Base-by-base conservation (phyloP, 1,140 invertebrate genomes). In the Oryctes rhinoceros region DNA sequence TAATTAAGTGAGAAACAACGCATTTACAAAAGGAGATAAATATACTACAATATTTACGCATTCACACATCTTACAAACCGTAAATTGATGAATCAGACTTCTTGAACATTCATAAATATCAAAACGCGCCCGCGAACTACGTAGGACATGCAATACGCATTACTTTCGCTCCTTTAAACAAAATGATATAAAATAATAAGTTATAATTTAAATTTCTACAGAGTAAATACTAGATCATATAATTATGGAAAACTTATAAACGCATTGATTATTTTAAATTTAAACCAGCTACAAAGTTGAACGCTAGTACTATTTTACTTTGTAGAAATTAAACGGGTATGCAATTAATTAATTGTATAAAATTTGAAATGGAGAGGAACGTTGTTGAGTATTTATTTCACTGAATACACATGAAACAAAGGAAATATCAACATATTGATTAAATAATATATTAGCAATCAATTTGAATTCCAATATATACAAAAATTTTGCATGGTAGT, bases 21-120 rank as follows among this genome's bases (percentile, higher is more conserved):
- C 20, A 71, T 71, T 59, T 71, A 71, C 65, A 71, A 71, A 30
- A 24, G 65, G 65, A 71, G 65, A 71, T 71, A 71, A 71, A 71
- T 35, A 71, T 71, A 37, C 65, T 71, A 71, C 20, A 71, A 71
- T 59, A 37, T 71, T 35, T 20, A 71, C 65, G 37, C 65, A 71
- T 24, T 71, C 65, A 71, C 65, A 24, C 65, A 9, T 13, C 35
- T 71, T 71, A 71, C 65, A 71, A 37, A 71, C 65, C 18, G 24
- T 37, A 35, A 30, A 37, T 71, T 20, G 37, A 71, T 71, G 30
- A 71, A 37, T 71, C 24, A 71, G 13, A 30, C 11, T 30, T 71
- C 6, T 18, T 37, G 35, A 71, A 71, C 35, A 71, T 37, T 35
- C 65, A 71, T 37, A 35, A 71, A 30, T 71, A 37, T 30, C 35